phyloP scores from a whole-genome alignment of 2,113 vertebrate species.

The Rhipidura dahli region DNA sequence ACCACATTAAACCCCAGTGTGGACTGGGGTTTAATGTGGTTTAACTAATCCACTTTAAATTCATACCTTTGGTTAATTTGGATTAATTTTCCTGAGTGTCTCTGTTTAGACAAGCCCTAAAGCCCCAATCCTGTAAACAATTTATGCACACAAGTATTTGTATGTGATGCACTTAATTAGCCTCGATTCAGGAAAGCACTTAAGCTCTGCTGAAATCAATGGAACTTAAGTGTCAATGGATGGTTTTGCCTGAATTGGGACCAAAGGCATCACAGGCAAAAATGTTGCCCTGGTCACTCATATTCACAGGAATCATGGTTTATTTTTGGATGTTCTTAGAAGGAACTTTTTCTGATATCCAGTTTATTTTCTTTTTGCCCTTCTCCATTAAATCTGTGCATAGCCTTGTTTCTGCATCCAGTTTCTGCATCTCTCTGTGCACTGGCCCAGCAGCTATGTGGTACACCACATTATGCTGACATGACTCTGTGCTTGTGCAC shows the following conservation, averaged over 20 bases:
- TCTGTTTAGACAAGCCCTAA: slow-evolving; percentile 70
- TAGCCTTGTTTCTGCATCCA: background rate
- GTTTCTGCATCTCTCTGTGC: background rate
- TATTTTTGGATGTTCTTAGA: background rate
- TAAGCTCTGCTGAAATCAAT: slow-evolving; percentile 27
- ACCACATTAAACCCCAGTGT: slow-evolving; percentile 46
- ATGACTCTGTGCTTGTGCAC: background rate
- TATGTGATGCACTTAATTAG: slow-evolving; percentile 60
- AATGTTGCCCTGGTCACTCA: background rate
- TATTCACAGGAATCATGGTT: background rate
- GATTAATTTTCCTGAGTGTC: slow-evolving; percentile 69
- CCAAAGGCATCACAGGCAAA: background rate
- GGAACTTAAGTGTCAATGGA: slow-evolving; percentile 42
- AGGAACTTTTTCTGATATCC: background rate
- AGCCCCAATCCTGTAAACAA: slow-evolving; percentile 66
- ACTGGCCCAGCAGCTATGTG: background rate
- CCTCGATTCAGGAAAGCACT: slow-evolving; percentile 23
- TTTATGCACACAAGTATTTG: slow-evolving; percentile 57
- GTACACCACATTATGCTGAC: background rate
- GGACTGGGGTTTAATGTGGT: slow-evolving; percentile 46
- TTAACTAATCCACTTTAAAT: slow-evolving; percentile 71
- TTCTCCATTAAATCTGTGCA: background rate
- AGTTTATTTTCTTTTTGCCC: background rate
- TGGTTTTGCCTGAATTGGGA: background rate
- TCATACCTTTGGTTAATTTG: slow-evolving; percentile 69